These are phyloP conservation scores for Gibbula magus DNA, from an alignment of 2,888 invertebrate genomes.

Conservation along the genomic window DNA sequence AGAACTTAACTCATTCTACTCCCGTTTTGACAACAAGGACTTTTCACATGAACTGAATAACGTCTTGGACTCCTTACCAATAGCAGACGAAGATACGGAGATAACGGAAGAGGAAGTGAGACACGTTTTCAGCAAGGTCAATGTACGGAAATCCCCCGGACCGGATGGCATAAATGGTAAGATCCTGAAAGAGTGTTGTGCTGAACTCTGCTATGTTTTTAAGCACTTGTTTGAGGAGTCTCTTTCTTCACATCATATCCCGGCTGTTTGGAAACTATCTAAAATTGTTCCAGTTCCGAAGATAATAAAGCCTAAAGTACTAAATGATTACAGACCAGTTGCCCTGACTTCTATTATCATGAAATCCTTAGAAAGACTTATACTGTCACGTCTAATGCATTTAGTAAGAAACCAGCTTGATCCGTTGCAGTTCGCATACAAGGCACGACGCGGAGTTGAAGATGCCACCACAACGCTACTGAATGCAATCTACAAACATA, in stretches of 20 bases:
- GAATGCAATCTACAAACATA: too few species aligned
- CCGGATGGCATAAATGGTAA: neutral
- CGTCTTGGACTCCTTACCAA: neutral
- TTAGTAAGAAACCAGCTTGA: too few species aligned
- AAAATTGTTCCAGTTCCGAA: neutral
- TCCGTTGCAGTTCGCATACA: too few species aligned
- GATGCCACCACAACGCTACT: too few species aligned
- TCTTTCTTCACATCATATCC: neutral
- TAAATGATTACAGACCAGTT: too few species aligned
- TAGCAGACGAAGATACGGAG: neutral
- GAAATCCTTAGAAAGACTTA: too few species aligned
- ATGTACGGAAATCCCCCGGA: too few species aligned
- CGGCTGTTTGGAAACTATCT: neutral
- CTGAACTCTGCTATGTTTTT: neutral
- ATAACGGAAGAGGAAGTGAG: neutral
- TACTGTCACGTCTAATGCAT: too few species aligned
- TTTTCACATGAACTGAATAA: neutral
- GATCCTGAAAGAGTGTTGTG: neutral
- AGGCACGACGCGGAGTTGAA: too few species aligned
- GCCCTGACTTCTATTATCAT: too few species aligned
- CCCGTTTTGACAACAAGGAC: neutral
- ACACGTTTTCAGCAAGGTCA: too few species aligned
- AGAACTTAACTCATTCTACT: neutral
- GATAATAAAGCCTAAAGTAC: too few species aligned
- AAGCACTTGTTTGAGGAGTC: neutral